Conservation (phyloP, 2,797 vertebrate species). For the Neostethus bicornis region DNA sequence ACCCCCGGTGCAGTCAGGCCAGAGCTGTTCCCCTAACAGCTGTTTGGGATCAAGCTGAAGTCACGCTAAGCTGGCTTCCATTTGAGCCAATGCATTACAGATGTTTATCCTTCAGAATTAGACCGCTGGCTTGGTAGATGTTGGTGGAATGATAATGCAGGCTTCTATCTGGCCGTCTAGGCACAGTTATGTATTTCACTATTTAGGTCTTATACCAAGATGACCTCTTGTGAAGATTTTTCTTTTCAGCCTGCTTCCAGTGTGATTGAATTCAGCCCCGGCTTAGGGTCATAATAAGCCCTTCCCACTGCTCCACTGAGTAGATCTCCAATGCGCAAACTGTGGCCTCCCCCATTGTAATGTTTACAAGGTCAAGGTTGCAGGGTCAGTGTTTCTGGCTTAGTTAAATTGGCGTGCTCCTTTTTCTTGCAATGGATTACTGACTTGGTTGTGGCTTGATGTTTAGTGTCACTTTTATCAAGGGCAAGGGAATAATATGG, state of each 20-base stretch:
- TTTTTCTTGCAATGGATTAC: constrained; percentile 77
- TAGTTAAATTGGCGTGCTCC: constrained; percentile 76
- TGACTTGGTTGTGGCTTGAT: constrained; percentile 71
- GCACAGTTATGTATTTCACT: constrained; percentile 56
- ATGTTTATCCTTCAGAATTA: constrained; percentile 74
- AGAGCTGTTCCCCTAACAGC: constrained; percentile 70
- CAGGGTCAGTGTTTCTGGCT: constrained; percentile 74
- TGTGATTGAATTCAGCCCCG: constrained; percentile 67
- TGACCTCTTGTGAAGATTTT: constrained; percentile 63
- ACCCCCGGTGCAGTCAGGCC: constrained; percentile 69
- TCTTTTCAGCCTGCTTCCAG: constrained; percentile 49
- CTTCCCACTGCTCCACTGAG: constrained; percentile 52
- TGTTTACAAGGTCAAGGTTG: constrained; percentile 82
- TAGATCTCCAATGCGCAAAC: constrained; percentile 70
- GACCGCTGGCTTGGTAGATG: constrained; percentile 43
- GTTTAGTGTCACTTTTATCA: constrained; percentile 79
- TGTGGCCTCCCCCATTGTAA: constrained; percentile 59
- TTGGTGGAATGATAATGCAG: constrained; percentile 44
- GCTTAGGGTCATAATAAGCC: constrained; percentile 65
- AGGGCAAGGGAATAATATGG: constrained; percentile 69
- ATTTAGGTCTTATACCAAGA: constrained; percentile 51
- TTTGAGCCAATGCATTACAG: constrained; percentile 72
- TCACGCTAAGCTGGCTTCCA: constrained; percentile 68
- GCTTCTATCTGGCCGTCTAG: constrained; percentile 38
- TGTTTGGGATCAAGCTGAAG: constrained; percentile 76